Conservation (phyloP, 2,888 invertebrate genomes). For the Adelognathus sp. region DNA sequence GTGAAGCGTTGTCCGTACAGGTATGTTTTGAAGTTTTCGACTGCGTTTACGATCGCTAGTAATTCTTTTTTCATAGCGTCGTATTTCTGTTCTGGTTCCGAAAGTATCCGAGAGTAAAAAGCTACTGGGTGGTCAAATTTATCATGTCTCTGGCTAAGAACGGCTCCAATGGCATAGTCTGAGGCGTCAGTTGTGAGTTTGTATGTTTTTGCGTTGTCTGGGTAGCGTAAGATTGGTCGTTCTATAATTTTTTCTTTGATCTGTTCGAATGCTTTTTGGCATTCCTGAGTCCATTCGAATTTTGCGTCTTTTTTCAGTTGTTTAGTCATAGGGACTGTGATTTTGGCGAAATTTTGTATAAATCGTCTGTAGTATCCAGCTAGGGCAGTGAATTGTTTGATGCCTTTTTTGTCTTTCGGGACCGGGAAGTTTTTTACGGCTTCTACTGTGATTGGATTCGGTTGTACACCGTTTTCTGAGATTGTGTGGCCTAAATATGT, state of each 20-base stretch:
- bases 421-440: constrained; percentile 44
- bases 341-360: too few species aligned
- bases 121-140: constrained; percentile 68
- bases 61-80: too few species aligned
- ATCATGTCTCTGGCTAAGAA: constrained; percentile 67
- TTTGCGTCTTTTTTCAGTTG: background rate
- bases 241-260: constrained; percentile 44
- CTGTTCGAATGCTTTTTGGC: constrained; percentile 53
- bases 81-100: constrained; percentile 67
- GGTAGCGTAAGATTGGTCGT: constrained; percentile 33
- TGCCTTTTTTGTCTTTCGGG: constrained; percentile 31
- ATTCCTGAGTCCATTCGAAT: too few species aligned
- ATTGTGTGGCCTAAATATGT: constrained; percentile 55
- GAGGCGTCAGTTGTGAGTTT: constrained; percentile 51
- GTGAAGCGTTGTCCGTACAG: too few species aligned
- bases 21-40: constrained; percentile 39
- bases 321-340: background rate
- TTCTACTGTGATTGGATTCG: constrained; percentile 27
- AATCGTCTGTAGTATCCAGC: too few species aligned
- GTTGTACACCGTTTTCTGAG: constrained; percentile 39
- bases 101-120: constrained; percentile 70
- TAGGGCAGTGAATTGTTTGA: constrained; percentile 50
- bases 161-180: constrained; percentile 59
- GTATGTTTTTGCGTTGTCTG: constrained; percentile 38
- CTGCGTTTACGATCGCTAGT: constrained; percentile 35